Evolutionary conservation across 2,797 vertebrate genomes (phyloP).

Genomic region (Acropternis orthonyx): DNA sequence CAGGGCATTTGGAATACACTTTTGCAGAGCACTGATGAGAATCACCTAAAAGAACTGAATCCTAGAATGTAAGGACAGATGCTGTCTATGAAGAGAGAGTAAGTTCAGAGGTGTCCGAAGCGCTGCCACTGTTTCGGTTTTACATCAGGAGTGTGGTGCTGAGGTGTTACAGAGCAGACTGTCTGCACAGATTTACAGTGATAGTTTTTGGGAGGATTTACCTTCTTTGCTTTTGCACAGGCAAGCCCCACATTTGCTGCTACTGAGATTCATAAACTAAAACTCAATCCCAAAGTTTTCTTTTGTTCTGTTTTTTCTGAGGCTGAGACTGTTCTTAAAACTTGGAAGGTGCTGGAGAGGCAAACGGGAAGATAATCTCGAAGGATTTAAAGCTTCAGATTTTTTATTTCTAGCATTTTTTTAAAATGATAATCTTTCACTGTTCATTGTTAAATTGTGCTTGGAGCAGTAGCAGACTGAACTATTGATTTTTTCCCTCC

Average conservation of each 20-base stretch:
- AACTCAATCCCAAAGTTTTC: not conserved
- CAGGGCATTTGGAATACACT: not conserved
- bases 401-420: not conserved
- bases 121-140: not conserved
- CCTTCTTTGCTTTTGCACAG: not conserved
- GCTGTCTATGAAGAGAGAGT: not conserved
- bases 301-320: not conserved
- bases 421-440: not conserved
- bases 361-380: not conserved
- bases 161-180: not conserved
- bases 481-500: slow-evolving; percentile 44
- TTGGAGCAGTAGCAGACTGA: slow-evolving; percentile 1
- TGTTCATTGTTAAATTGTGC: not conserved
- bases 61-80: not conserved
- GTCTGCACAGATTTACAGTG: not conserved
- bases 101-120: not conserved
- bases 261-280: not conserved
- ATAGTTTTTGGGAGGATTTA: not conserved
- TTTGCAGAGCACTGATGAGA: not conserved
- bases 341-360: not conserved
- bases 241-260: not conserved
- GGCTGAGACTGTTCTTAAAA: not conserved
- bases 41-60: not conserved
- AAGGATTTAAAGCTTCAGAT: not conserved
- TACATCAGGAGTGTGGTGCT: not conserved